Conservation (phyloP, 92 coral and sea anemone species). For the Paramuricea clavata region DNA sequence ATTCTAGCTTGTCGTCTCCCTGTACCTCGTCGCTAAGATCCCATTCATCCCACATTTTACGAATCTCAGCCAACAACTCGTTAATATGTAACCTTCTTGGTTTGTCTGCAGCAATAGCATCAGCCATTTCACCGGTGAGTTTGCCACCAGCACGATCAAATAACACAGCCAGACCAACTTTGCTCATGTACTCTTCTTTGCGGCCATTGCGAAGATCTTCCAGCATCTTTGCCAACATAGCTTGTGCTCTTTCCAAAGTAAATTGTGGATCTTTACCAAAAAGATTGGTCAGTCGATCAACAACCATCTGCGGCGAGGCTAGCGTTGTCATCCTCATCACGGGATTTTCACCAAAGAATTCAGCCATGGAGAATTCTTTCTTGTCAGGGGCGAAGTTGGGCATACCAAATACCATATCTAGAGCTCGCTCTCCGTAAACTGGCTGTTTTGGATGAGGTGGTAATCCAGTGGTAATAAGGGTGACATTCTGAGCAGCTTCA, state of each 20-base stretch:
- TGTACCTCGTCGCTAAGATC: constrained; percentile 53
- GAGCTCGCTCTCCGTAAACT: constrained; percentile 69
- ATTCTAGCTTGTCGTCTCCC: constrained; percentile 67
- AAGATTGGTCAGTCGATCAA: constrained; percentile 56
- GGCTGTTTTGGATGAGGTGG: constrained; percentile 68
- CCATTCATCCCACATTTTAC: constrained; percentile 70
- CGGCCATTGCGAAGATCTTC: constrained; percentile 65
- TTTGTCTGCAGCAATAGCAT: constrained; percentile 58
- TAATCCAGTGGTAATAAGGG: constrained; percentile 68
- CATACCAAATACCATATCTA: constrained; percentile 73
- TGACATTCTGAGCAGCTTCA: constrained; percentile 75
- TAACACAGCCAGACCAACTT: constrained; percentile 64
- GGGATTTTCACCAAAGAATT: constrained; percentile 69
- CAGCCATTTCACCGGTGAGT: constrained; percentile 55
- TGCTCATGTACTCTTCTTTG: constrained; percentile 75
- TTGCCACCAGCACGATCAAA: constrained; percentile 74
- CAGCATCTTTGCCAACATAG: constrained; percentile 62
- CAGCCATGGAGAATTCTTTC: constrained; percentile 72
- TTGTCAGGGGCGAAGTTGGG: constrained; percentile 72
- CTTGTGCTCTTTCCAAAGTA: constrained; percentile 34
- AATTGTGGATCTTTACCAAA: constrained; percentile 69
- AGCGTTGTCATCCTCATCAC: constrained; percentile 69
- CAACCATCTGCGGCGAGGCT: constrained; percentile 63
- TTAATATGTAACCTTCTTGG: constrained; percentile 53
- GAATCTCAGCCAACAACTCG: constrained; percentile 60